Evolutionary conservation across 2,113 vertebrate species (phyloP).

Genomic region (Macquaria ambigua): DNA sequence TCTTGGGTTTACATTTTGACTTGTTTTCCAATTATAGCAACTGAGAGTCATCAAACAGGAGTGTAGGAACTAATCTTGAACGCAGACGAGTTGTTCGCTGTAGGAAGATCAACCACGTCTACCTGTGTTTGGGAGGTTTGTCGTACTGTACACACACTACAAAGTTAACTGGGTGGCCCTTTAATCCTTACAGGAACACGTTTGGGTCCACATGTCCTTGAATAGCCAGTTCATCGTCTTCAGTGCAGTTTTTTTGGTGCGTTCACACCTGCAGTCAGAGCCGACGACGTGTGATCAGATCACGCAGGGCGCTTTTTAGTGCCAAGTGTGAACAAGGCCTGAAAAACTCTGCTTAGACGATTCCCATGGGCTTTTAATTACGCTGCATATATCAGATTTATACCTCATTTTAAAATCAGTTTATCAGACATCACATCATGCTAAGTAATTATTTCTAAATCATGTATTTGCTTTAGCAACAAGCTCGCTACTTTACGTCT

Average conservation of each 20-base stretch:
- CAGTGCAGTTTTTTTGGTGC: background rate
- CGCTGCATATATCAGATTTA: background rate
- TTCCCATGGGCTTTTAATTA: background rate
- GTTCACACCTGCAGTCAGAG: too few species aligned
- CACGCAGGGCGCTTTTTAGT: background rate
- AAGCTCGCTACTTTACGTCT: background rate
- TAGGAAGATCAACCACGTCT: background rate
- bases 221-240: background rate
- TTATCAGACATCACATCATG: background rate
- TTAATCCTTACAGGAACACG: background rate
- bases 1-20: background rate
- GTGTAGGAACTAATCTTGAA: background rate
- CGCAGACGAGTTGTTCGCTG: background rate
- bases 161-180: background rate
- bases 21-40: background rate
- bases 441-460: background rate
- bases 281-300: background rate
- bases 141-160: slow-evolving; percentile 22
- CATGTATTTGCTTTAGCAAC: background rate
- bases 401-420: slow-evolving; percentile 1
- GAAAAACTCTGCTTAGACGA: background rate
- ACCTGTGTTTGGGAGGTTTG: slow-evolving; percentile 5
- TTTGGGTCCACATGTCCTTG: background rate
- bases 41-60: background rate
- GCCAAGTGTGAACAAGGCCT: background rate